Base-by-base conservation (phyloP, 53 echinoderm and acorn worm species). In the Astropecten irregularis region DNA sequence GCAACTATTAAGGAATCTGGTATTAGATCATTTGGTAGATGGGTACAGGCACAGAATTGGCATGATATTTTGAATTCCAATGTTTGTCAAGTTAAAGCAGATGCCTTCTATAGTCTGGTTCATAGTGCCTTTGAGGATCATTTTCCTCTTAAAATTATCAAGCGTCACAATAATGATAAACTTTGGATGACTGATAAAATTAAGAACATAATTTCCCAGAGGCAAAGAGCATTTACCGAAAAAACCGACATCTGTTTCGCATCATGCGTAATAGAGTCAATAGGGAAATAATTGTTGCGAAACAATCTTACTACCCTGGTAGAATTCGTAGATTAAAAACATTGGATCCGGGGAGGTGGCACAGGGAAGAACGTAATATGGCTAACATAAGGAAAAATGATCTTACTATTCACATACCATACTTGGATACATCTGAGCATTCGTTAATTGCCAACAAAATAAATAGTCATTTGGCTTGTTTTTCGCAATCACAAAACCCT, bases 391-490 rank as follows among this genome's bases (percentile, higher is more conserved):
- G 42, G 11, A 42, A 42, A 42, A 6, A 11, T 11, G 42, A 42
- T 42, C 42, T 42, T 42, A 42, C 42, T 11, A 42, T 42, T 42
- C 42, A 42, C 6, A 42, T 42, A 42, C 42, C 42, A 42, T 6
- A 42, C 42, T 42, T 42, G 42, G 42, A 42, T 11, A 8, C 42
- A 42, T 42, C 6, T 42, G 42, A 42, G 11, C 42, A 42, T 42
- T 6, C 15, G 15, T 22, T 16, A 57, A 57, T 57, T 20, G 27
- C 58, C 8, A 57, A 57, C n/a, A 57, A 6, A 22, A 71, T n/a
- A n/a, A n/a, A n/a, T n/a, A n/a, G n/a, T 9, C 20, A 71, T 51
- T 34, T 71, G 19, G 71, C 52, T 52, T 29, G 51, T 71, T 71
- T 71, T 71, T 46, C 4, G 33, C 44, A 33, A 1, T 46, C 23